Evolutionary conservation across 2,888 invertebrate genomes (phyloP).

Genomic region (Cheilosia urbana): DNA sequence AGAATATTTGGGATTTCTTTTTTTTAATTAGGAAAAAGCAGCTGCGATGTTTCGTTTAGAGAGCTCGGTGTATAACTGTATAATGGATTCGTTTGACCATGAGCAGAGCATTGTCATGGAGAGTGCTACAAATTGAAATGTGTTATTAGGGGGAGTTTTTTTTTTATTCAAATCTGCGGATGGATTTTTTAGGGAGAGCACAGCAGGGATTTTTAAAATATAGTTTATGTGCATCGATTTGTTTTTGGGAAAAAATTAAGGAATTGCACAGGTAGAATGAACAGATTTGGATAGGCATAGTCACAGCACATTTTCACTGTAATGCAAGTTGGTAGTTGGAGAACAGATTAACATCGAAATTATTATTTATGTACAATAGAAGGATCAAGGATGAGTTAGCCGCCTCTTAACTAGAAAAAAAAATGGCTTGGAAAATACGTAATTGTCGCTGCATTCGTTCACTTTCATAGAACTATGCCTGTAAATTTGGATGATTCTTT

Average conservation of each 20-base stretch:
- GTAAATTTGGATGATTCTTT: no score
- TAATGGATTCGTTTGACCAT: constrained; percentile 63
- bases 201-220: constrained; percentile 31
- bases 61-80: constrained; percentile 29
- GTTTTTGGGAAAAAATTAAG: neutral
- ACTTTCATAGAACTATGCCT: no score
- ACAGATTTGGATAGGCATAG: neutral
- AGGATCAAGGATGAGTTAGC: no score
- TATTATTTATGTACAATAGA: no score
- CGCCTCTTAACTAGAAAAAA: no score
- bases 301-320: no score
- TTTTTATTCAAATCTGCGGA: constrained; percentile 23
- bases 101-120: constrained; percentile 23
- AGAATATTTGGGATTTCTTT: constrained; percentile 24
- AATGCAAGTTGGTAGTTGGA: no score
- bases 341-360: no score
- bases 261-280: neutral
- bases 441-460: no score
- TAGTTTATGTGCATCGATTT: neutral
- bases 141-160: constrained; percentile 24
- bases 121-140: constrained; percentile 31
- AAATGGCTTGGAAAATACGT: no score
- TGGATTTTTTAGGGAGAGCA: constrained; percentile 14
- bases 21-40: constrained; percentile 64
- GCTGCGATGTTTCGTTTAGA: constrained; percentile 42